Evolutionary conservation across 1,140 invertebrate genomes (phyloP), one percentile per base, ranked within the genome.

Genomic region (Ladona fulva): DNA sequence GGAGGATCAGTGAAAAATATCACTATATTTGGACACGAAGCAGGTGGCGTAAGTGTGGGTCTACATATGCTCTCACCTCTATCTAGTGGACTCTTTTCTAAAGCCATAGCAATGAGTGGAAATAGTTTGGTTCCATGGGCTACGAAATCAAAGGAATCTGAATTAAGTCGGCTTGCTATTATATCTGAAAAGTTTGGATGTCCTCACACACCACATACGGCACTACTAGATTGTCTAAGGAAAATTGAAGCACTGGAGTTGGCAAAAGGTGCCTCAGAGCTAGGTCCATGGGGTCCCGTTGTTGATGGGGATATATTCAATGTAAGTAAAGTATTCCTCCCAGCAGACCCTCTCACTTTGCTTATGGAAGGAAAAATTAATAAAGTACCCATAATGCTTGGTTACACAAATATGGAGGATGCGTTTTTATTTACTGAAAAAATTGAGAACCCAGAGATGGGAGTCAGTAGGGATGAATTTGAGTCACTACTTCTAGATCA

Each of bases 21-120:
- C 0, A 94, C 94, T 19, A 87, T 98, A 10, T 95, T 95, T 83
- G 97, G 97, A 0, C 95, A 97, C 81, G 91, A 91, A 76, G 89
- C 92, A 0, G 93, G 93, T 0, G 92, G 90, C 0, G 89, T 91
- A 0, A 94, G 93, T 82, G 90, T 93, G 0, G 91, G 91, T 0
- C 83, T 94, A 0, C 91, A 93, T 80, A 86, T 92, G 83, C 83
- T 90, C 1, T 92, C 91, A 78, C 88, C 89, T 22, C 83, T 87
- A 80, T 91, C 90, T 16, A 83, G 83, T 77, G 88, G 86, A 19
- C 88, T 88, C 76, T 93, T 92, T 79, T 82, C 88, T 8, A 90
- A 89, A 82, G 90, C 90, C 0, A 91, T 93, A 3, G 85, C 87
- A 16, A 92, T 92, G 92, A 94, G 93, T 80, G 92, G 92, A 0